A percentile compares a stretch with the other conserved stretches of the same genome.
Evolutionary conservation across 2,113 vertebrate genomes (phyloP).

Genomic region (Phasianus colchicus): DNA sequence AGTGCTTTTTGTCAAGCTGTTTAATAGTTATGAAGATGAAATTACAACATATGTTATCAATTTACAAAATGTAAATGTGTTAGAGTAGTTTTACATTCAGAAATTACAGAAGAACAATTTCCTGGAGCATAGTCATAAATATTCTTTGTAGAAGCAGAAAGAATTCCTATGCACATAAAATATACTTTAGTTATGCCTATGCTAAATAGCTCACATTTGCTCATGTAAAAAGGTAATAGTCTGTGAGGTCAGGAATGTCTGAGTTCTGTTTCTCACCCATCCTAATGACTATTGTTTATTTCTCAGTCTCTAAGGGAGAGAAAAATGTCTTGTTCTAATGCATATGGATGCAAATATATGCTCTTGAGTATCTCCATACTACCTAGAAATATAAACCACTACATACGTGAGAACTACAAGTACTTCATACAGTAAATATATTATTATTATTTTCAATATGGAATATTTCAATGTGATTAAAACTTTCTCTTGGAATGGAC

Average conservation of each 20-base stretch:
- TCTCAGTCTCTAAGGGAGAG: neutral
- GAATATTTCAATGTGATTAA: neutral
- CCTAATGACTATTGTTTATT: neutral
- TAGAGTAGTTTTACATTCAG: conserved; percentile 28
- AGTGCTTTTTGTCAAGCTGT: conserved; percentile 12
- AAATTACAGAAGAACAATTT: conserved; percentile 49
- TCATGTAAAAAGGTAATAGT: neutral
- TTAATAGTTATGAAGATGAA: conserved; percentile 30
- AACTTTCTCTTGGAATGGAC: neutral
- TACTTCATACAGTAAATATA: neutral
- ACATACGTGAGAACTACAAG: neutral
- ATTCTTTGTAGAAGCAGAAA: neutral
- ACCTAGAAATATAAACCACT: neutral
- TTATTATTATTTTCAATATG: neutral
- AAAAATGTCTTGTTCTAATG: neutral
- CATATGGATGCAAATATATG: neutral
- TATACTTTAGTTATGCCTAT: neutral
- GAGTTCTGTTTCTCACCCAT: neutral
- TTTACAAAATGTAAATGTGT: conserved; percentile 44
- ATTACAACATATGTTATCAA: conserved; percentile 37
- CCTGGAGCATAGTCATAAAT: conserved; percentile 11
- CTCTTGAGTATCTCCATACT: neutral
- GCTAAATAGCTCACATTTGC: neutral
- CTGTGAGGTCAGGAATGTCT: neutral
- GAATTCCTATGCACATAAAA: neutral